A percentile compares a stretch with the other conserved stretches of the same genome.
Evolutionary conservation across 2,113 vertebrate genomes (phyloP).

Genomic region (Hippotragus niger): DNA sequence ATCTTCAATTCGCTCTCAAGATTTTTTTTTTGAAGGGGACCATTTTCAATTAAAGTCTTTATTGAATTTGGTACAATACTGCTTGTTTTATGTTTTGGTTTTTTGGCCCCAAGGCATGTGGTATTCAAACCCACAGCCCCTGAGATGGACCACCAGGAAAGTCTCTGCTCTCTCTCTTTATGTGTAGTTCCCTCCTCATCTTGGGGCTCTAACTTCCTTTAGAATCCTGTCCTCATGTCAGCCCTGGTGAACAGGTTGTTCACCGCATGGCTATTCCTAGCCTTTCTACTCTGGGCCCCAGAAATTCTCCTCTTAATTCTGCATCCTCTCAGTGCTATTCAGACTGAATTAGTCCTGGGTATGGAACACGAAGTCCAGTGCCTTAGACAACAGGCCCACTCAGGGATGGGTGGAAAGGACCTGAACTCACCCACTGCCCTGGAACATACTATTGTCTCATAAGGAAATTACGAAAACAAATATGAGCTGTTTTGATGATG

Average conservation of each 20-base stretch:
- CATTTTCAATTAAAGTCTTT: not conserved
- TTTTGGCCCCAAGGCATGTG: not conserved
- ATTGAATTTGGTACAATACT: not conserved
- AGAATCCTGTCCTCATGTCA: not conserved
- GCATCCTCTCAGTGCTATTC: fast-evolving
- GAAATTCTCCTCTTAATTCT: not conserved
- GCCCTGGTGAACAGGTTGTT: not conserved
- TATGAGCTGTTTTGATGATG: not conserved
- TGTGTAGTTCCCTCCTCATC: not conserved
- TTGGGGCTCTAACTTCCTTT: not conserved
- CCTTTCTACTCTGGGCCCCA: not conserved
- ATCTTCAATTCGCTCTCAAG: not conserved
- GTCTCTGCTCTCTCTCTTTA: not conserved
- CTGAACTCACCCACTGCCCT: not conserved
- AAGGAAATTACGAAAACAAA: not conserved
- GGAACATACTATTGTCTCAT: not conserved
- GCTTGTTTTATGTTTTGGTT: not conserved
- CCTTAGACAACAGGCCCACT: not conserved
- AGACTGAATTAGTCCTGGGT: not conserved
- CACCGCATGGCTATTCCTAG: not conserved
- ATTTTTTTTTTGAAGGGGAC: not conserved
- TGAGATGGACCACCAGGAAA: not conserved
- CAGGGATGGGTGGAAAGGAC: not conserved
- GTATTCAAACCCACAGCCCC: not conserved
- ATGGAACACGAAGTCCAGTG: not conserved